Evolutionary conservation across 2,113 vertebrate species (phyloP).

Genomic region (Crotalus horridus): DNA sequence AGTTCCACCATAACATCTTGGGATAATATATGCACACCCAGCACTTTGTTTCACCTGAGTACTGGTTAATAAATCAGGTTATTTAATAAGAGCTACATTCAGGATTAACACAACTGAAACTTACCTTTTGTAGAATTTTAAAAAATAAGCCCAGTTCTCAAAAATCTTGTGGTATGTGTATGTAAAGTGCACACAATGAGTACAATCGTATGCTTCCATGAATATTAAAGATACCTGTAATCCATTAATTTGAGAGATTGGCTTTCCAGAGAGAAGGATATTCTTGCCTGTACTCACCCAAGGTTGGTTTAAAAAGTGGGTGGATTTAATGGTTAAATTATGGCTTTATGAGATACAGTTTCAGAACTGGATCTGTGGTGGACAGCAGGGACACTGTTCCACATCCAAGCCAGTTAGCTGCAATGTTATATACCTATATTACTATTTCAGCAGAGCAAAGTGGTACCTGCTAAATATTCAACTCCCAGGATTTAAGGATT

Average conservation of each 20-base stretch:
- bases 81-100: not conserved
- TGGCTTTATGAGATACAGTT: not conserved
- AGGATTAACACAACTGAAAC: not conserved
- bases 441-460: not conserved
- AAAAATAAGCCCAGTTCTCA: not conserved
- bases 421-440: not conserved
- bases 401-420: not conserved
- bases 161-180: conserved; percentile 10
- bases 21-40: conserved; percentile 19
- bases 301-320: not conserved
- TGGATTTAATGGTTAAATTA: not conserved
- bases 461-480: not conserved
- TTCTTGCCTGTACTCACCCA: not conserved
- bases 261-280: not conserved
- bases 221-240: conserved; percentile 12
- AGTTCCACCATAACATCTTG: conserved; percentile 20
- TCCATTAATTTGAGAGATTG: conserved; percentile 20
- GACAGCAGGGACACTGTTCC: not conserved
- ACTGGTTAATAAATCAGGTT: not conserved
- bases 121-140: not conserved
- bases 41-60: not conserved
- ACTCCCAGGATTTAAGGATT: not conserved
- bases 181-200: conserved; percentile 17
- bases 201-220: conserved; percentile 15
- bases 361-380: not conserved